Evolutionary conservation across 2,888 invertebrate species (phyloP).

Genomic region (Endotricha flammealis): DNA sequence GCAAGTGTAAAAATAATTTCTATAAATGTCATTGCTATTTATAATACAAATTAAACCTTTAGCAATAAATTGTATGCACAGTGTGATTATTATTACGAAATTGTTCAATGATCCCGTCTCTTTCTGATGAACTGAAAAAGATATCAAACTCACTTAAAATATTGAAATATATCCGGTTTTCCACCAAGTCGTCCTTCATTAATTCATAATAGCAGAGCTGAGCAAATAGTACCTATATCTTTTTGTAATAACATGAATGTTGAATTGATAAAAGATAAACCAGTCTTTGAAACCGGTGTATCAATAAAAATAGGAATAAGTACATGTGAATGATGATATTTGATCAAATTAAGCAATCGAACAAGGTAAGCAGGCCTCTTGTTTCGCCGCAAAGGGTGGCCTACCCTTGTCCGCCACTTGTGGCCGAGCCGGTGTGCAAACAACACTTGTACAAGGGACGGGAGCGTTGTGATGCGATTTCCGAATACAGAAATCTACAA

Average conservation of each 20-base stretch:
- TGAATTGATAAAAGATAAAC: conserved; percentile 12
- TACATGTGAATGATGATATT: conserved; percentile 26
- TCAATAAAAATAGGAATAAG: conserved; percentile 11
- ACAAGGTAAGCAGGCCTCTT: conserved; percentile 45
- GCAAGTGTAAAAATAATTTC: no score
- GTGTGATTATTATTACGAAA: no score
- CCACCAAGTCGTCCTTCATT: neutral
- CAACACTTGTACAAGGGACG: conserved; percentile 50
- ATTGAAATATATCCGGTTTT: no score
- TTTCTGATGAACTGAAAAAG: no score
- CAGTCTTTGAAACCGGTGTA: conserved; percentile 8
- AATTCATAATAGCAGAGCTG: conserved; percentile 1
- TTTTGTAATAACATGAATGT: neutral
- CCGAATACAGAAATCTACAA: conserved; percentile 23
- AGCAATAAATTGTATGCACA: no score
- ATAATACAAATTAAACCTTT: no score
- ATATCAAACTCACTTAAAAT: no score
- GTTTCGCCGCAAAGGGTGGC: conserved; percentile 43
- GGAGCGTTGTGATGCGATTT: conserved; percentile 36
- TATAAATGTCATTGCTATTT: no score
- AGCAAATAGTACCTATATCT: no score
- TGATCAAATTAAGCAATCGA: conserved; percentile 56
- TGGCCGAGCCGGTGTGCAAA: conserved; percentile 55
- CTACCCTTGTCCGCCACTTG: conserved; percentile 49
- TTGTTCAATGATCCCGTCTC: no score